Evolutionary conservation across 2,113 vertebrate species (phyloP).

Genomic region (Bujurquina vittata): DNA sequence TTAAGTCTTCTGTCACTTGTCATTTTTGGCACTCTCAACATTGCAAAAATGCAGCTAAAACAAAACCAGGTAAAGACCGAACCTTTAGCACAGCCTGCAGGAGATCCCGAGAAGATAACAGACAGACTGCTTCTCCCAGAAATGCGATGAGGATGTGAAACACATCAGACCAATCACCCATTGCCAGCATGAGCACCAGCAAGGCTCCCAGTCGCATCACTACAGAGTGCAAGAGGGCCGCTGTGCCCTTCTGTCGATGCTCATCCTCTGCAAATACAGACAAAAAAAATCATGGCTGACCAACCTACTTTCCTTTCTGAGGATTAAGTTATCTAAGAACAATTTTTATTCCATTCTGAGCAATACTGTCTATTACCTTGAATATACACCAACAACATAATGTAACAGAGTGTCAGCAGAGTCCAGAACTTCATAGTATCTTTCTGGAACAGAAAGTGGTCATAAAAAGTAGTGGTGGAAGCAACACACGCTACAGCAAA

Average conservation of each 20-base stretch:
- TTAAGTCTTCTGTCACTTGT: background rate
- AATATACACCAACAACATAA: constrained; percentile 85
- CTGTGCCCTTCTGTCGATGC: constrained; percentile 44
- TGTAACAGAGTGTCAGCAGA: constrained; percentile 88
- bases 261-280: constrained; percentile 80
- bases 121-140: constrained; percentile 85
- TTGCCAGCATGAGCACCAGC: constrained; percentile 85
- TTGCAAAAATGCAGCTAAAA: background rate
- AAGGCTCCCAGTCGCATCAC: constrained; percentile 85
- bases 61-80: background rate
- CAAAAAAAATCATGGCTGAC: background rate
- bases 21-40: background rate
- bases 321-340: background rate
- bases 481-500: constrained; percentile 82
- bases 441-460: constrained; percentile 84
- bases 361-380: constrained; percentile 79
- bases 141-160: constrained; percentile 81
- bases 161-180: constrained; percentile 86
- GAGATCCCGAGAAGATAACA: constrained; percentile 72
- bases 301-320: background rate
- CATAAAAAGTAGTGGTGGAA: constrained; percentile 81
- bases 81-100: constrained; percentile 72
- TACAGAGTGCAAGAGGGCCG: constrained; percentile 72
- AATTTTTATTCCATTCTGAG: background rate
- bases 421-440: constrained; percentile 90